Evolutionary conservation across 2,888 invertebrate genomes (phyloP).

Genomic region (Elysia crispata): DNA sequence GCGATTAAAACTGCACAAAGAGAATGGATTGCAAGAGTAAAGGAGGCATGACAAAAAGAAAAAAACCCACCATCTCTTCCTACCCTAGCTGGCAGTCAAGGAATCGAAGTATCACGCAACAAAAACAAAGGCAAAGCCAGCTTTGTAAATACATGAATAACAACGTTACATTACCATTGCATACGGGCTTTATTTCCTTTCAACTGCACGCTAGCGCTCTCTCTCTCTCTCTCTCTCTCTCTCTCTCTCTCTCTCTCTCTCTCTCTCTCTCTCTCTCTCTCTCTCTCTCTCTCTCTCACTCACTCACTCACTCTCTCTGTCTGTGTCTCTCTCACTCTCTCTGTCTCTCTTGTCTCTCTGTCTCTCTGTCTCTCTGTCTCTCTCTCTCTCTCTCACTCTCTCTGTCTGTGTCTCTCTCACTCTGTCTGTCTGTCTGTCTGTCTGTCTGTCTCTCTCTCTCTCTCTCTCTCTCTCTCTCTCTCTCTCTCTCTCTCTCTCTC

Average conservation of each 20-base stretch:
- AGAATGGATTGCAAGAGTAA: too few relatives aligned
- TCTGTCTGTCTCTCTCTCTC: conserved; percentile 38
- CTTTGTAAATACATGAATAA: too few relatives aligned
- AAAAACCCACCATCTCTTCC: too few relatives aligned
- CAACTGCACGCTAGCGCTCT: too few relatives aligned
- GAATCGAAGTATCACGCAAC: too few relatives aligned
- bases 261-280: conserved; percentile 38
- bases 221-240: too few relatives aligned
- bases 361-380: background rate
- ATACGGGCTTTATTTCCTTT: background rate
- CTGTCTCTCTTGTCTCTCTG: background rate
- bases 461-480: conserved; percentile 36
- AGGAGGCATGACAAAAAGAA: too few relatives aligned
- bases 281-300: conserved; percentile 37
- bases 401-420: background rate
- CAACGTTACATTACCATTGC: too few relatives aligned
- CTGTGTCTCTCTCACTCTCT: conserved; percentile 6
- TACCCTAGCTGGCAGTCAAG: too few relatives aligned
- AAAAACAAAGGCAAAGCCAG: too few relatives aligned
- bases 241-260: conserved; percentile 10
- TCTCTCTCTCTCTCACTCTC: conserved; percentile 18
- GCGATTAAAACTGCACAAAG: too few relatives aligned
- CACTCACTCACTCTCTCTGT: background rate
- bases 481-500: too few relatives aligned
- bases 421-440: background rate